Evolutionary conservation across 2,888 invertebrate genomes (phyloP).

Genomic region (Geotrupes spiniger): DNA sequence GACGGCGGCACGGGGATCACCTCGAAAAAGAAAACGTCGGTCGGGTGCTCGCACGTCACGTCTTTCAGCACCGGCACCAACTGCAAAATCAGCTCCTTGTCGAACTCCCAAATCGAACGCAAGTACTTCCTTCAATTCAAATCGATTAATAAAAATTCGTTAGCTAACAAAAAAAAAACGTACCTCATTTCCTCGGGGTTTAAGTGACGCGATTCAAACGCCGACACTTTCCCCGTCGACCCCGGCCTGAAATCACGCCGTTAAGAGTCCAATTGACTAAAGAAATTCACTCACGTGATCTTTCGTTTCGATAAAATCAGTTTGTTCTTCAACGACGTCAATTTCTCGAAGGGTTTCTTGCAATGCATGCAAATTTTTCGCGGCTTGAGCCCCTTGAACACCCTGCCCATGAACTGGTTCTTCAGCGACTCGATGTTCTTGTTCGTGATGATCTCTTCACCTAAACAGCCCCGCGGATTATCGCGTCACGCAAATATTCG

Average conservation of each 20-base stretch:
- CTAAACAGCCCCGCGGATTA: slow-evolving; percentile 32
- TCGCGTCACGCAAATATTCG: background rate
- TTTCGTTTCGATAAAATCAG: slow-evolving; percentile 49
- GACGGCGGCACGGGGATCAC: slow-evolving; percentile 83
- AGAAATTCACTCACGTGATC: background rate
- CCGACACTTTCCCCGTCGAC: slow-evolving; percentile 8
- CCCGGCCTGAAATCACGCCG: background rate
- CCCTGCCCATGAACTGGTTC: slow-evolving; percentile 35
- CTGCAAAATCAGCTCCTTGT: slow-evolving; percentile 65
- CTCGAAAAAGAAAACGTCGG: slow-evolving; percentile 85
- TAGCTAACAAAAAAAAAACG: background rate
- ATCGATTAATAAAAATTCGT: no score
- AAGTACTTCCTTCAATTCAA: slow-evolving; percentile 31
- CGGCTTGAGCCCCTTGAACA: slow-evolving; percentile 42
- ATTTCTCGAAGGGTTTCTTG: slow-evolving; percentile 52
- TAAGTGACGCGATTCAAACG: slow-evolving; percentile 38
- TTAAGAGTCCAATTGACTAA: background rate
- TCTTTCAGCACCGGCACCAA: slow-evolving; percentile 67
- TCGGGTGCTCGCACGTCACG: slow-evolving; percentile 57
- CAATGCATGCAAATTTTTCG: slow-evolving; percentile 59
- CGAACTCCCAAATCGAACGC: slow-evolving; percentile 67
- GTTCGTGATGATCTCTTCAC: slow-evolving; percentile 28
- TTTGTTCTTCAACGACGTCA: slow-evolving; percentile 60
- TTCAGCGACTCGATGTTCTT: slow-evolving; percentile 41
- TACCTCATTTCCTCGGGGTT: slow-evolving; percentile 43